Percentiles rank a stretch among this genome's conserved stretches.
Evolutionary conservation across 2,888 invertebrate species (phyloP).

Genomic region (Polia nebulosa): DNA sequence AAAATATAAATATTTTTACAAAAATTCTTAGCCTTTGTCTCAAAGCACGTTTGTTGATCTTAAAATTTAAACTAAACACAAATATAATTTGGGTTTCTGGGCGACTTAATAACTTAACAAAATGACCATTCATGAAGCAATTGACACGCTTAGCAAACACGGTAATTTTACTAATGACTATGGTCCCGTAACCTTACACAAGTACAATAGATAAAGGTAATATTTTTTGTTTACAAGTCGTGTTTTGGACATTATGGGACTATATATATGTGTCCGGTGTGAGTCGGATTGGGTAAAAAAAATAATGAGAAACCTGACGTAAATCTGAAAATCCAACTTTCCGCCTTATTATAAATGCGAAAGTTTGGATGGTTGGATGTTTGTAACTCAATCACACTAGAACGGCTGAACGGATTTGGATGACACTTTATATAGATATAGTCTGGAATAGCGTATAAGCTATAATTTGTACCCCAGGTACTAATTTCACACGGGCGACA

Average conservation of each 20-base stretch:
- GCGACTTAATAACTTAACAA: neutral
- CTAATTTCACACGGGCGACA: too few relatives aligned
- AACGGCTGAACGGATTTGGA: too few relatives aligned
- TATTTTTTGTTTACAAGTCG: slow-evolving; percentile 11
- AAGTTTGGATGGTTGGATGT: too few relatives aligned
- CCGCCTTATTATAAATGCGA: too few relatives aligned
- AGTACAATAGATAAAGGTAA: slow-evolving; percentile 8
- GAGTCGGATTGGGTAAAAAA: neutral
- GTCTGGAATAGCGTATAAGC: too few relatives aligned
- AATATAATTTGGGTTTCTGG: neutral
- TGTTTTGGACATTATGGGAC: neutral
- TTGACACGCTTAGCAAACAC: slow-evolving; percentile 17
- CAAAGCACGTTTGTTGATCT: neutral
- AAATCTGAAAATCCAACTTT: too few relatives aligned
- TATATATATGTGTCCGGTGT: too few relatives aligned
- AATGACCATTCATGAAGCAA: slow-evolving; percentile 6
- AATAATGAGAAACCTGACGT: too few relatives aligned
- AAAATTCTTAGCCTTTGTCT: neutral
- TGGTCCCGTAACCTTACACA: slow-evolving; percentile 18
- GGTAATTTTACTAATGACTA: slow-evolving; percentile 36
- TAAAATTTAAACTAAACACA: neutral
- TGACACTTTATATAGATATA: too few relatives aligned
- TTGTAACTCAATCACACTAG: too few relatives aligned
- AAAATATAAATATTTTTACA: neutral
- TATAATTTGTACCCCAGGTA: too few relatives aligned